These are phyloP conservation scores for Trimorus sp. DNA, from an alignment of 2,888 invertebrate species.

Conservation along the genomic window DNA sequence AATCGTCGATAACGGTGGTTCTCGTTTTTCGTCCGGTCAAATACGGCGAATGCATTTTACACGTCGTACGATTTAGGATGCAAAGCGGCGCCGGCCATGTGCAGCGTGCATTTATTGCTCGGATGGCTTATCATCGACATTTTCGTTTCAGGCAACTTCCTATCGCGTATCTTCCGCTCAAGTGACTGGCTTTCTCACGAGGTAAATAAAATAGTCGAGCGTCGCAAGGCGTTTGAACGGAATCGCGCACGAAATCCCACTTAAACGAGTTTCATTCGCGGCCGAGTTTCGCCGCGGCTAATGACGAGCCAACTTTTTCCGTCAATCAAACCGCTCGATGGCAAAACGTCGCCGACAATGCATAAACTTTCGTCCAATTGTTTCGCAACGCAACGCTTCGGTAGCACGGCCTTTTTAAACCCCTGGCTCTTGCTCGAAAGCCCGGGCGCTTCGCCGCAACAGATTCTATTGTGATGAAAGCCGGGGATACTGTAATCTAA, in stretches of 20 bases:
- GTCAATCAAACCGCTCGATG: too few species aligned
- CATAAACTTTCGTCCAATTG: too few species aligned
- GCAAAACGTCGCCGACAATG: too few species aligned
- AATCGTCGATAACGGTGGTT: too few species aligned
- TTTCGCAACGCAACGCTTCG: too few species aligned
- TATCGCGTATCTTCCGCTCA: slow-evolving; percentile 68
- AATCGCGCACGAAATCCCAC: too few species aligned
- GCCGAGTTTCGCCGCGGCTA: too few species aligned
- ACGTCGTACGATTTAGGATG: slow-evolving; percentile 29
- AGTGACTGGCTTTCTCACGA: slow-evolving; percentile 57
- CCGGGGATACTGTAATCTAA: slow-evolving; percentile 31
- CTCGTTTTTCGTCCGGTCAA: too few species aligned
- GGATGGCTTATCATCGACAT: slow-evolving; percentile 64
- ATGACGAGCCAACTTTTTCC: too few species aligned
- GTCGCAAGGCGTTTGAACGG: too few species aligned
- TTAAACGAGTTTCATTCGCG: slow-evolving; percentile 1
- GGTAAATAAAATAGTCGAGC: slow-evolving; percentile 46
- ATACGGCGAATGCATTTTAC: slow-evolving; percentile 28
- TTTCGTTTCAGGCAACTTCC: slow-evolving; percentile 65
- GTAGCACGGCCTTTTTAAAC: too few species aligned
- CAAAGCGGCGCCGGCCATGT: slow-evolving; percentile 29
- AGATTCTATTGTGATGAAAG: slow-evolving; percentile 34
- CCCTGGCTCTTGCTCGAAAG: background rate
- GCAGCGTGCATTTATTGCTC: slow-evolving; percentile 58
- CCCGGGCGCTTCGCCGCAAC: slow-evolving; percentile 5